A percentile compares a stretch with the other conserved stretches of the same genome.
Conservation (phyloP, 2,113 vertebrate species). For the Bufo gargarizans region DNA sequence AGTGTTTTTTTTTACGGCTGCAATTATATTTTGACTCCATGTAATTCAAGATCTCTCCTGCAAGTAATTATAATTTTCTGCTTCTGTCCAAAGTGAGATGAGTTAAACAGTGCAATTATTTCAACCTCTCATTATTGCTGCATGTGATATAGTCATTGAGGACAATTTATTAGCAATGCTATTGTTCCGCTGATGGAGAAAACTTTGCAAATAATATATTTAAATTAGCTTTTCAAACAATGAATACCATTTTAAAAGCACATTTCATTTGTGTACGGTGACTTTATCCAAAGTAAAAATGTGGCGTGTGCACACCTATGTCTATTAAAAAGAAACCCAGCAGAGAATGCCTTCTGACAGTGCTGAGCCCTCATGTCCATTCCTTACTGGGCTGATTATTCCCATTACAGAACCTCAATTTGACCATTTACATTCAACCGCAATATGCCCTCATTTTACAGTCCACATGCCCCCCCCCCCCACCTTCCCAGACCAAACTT, state of each 20-base stretch:
- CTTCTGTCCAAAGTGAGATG: constrained; percentile 18
- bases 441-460: no score
- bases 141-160: background rate
- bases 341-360: no score
- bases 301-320: background rate
- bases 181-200: constrained; percentile 1
- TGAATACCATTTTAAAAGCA: background rate
- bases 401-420: no score
- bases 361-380: no score
- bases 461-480: no score
- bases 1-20: background rate
- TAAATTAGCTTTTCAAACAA: background rate
- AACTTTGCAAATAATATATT: constrained; percentile 21
- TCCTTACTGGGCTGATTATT: no score
- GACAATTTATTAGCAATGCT: constrained; percentile 24
- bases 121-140: background rate
- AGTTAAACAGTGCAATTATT: constrained; percentile 35
- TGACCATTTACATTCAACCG: no score
- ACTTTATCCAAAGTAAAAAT: background rate
- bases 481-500: no score
- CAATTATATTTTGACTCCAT: constrained; percentile 1
- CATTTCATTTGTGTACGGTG: background rate
- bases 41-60: constrained; percentile 25
- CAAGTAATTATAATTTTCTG: constrained; percentile 37
- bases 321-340: background rate